These are phyloP conservation scores for Odontesthes bonariensis DNA, from an alignment of 2,113 vertebrate genomes.

Conservation along the genomic window DNA sequence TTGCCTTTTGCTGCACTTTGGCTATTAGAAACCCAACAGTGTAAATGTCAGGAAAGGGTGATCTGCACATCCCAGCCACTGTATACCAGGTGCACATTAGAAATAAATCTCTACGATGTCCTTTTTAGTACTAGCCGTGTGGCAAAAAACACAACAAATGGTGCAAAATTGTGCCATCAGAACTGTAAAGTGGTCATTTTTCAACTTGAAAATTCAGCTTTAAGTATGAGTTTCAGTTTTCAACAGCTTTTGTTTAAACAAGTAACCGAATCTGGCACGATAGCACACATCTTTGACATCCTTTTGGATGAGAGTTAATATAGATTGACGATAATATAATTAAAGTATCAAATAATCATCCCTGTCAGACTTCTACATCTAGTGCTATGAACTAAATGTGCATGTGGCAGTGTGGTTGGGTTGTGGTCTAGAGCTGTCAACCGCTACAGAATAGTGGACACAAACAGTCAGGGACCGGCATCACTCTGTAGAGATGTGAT, in stretches of 20 bases:
- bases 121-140: background rate
- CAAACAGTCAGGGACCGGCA: slow-evolving; percentile 86
- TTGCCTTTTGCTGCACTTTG: slow-evolving; percentile 72
- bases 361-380: slow-evolving; percentile 7
- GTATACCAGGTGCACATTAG: slow-evolving; percentile 60
- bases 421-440: slow-evolving; percentile 90
- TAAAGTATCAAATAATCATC: background rate
- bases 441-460: slow-evolving; percentile 92
- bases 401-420: slow-evolving; percentile 76
- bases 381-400: slow-evolving; percentile 39
- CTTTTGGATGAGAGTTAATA: background rate
- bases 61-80: slow-evolving; percentile 80
- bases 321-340: background rate
- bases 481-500: slow-evolving; percentile 50
- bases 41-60: slow-evolving; percentile 73
- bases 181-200: background rate
- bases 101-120: background rate
- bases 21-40: slow-evolving; percentile 47
- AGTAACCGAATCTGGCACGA: background rate
- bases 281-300: background rate
- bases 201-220: too few species aligned
- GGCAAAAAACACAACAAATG: background rate
- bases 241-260: background rate
- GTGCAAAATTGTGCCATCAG: rapidly evolving
- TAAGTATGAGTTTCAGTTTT: background rate